Percentiles rank a stretch among this genome's conserved stretches.
Evolutionary conservation across 2,888 invertebrate genomes (phyloP).

Genomic region (Eupeodes luniger): DNA sequence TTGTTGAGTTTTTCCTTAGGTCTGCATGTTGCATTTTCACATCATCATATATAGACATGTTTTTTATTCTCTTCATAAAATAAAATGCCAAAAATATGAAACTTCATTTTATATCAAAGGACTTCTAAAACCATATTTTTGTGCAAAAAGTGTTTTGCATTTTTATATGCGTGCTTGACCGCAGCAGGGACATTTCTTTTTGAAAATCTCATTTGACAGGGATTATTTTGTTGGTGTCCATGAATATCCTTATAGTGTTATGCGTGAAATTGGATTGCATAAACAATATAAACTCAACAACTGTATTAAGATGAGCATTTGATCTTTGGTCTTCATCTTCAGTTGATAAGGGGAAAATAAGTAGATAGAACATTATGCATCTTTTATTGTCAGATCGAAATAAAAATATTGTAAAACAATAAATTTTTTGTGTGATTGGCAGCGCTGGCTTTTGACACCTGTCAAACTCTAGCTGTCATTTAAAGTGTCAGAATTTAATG

Average conservation of each 20-base stretch:
- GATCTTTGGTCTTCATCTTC: not conserved
- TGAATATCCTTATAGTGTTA: constrained; percentile 33
- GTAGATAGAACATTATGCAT: too few relatives aligned
- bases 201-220: constrained; percentile 46
- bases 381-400: too few relatives aligned
- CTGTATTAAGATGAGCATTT: constrained; percentile 11
- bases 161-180: constrained; percentile 70
- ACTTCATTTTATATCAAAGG: constrained; percentile 44
- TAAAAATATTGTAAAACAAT: too few relatives aligned
- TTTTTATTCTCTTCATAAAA: constrained; percentile 61
- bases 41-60: constrained; percentile 11
- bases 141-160: constrained; percentile 50
- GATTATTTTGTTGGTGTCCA: constrained; percentile 21
- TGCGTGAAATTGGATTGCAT: constrained; percentile 66
- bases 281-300: not conserved
- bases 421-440: too few relatives aligned
- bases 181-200: constrained; percentile 57
- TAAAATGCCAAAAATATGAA: constrained; percentile 41
- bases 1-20: constrained; percentile 38
- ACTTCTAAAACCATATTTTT: constrained; percentile 37
- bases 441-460: too few relatives aligned
- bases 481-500: too few relatives aligned
- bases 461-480: too few relatives aligned
- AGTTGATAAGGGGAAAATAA: too few relatives aligned
- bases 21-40: constrained; percentile 68